Evolutionary conservation across 2,888 invertebrate genomes (phyloP).

Genomic region (Melanostoma scalare): DNA sequence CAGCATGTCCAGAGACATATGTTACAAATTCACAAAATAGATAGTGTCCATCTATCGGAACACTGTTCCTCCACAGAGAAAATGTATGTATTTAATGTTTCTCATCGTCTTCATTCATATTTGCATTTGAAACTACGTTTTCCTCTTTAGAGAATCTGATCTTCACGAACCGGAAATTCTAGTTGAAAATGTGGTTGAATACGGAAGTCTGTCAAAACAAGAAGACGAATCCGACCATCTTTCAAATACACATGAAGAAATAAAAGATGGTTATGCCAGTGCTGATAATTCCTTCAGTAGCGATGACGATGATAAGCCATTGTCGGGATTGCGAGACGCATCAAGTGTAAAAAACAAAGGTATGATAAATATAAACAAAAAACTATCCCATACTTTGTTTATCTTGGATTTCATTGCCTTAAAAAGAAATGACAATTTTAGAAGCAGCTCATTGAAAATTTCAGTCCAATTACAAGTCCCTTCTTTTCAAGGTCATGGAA

Average conservation of each 20-base stretch:
- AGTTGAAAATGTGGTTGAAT: slow-evolving; percentile 74
- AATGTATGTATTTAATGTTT: slow-evolving; percentile 11
- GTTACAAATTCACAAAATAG: slow-evolving; percentile 80
- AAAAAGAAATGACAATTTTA: neutral
- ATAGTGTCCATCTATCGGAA: slow-evolving; percentile 19
- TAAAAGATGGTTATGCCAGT: slow-evolving; percentile 1
- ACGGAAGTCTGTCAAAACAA: slow-evolving; percentile 23
- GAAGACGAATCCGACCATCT: slow-evolving; percentile 27
- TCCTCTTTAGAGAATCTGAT: neutral
- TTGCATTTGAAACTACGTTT: neutral
- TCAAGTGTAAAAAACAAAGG: slow-evolving; percentile 1
- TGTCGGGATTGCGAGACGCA: slow-evolving; percentile 56
- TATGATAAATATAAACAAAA: neutral
- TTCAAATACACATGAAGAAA: slow-evolving; percentile 6
- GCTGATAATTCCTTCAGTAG: slow-evolving; percentile 78
- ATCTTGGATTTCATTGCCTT: neutral
- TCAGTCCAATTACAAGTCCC: too few relatives aligned
- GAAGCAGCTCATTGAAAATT: too few relatives aligned
- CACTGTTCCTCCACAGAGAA: slow-evolving; percentile 5
- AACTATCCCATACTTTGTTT: neutral
- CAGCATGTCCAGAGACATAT: slow-evolving; percentile 83
- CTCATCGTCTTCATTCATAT: neutral
- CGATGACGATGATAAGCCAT: slow-evolving; percentile 76
- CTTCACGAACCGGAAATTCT: slow-evolving; percentile 56
- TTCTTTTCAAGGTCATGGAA: too few relatives aligned